Percentiles rank a stretch among this genome's conserved stretches.
These are phyloP conservation scores for Rhopalosiphum nymphaeae DNA, from an alignment of 2,888 invertebrate species.

Conservation along the genomic window DNA sequence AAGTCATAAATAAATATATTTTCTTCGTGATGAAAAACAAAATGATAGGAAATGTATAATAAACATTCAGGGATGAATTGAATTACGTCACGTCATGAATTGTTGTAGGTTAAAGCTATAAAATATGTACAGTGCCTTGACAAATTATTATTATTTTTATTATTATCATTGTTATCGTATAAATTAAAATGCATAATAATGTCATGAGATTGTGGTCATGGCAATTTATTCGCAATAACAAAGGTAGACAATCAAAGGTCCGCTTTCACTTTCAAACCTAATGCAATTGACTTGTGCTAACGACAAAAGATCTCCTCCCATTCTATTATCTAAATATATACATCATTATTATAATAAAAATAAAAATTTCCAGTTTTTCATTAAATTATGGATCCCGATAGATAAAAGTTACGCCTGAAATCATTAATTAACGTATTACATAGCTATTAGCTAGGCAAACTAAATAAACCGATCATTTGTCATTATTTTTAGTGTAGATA, in stretches of 20 bases:
- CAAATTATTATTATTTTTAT: neutral
- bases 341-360: neutral
- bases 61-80: neutral
- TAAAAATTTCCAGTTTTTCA: neutral
- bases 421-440: neutral
- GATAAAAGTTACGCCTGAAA: neutral
- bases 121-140: neutral
- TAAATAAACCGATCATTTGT: neutral
- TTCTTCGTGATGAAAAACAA: neutral
- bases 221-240: neutral
- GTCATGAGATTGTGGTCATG: neutral
- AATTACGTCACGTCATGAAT: neutral
- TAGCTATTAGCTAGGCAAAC: neutral
- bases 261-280: neutral
- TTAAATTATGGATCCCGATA: neutral
- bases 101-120: neutral
- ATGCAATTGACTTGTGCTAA: neutral
- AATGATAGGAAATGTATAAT: neutral
- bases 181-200: conserved; percentile 1
- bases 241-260: neutral
- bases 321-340: neutral
- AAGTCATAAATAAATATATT: neutral
- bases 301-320: neutral
- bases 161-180: neutral
- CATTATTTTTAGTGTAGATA: neutral